Evolutionary conservation across 2,113 vertebrate species (phyloP), one percentile per base, ranked within the genome.

Genomic region (Corythaeola cristata): DNA sequence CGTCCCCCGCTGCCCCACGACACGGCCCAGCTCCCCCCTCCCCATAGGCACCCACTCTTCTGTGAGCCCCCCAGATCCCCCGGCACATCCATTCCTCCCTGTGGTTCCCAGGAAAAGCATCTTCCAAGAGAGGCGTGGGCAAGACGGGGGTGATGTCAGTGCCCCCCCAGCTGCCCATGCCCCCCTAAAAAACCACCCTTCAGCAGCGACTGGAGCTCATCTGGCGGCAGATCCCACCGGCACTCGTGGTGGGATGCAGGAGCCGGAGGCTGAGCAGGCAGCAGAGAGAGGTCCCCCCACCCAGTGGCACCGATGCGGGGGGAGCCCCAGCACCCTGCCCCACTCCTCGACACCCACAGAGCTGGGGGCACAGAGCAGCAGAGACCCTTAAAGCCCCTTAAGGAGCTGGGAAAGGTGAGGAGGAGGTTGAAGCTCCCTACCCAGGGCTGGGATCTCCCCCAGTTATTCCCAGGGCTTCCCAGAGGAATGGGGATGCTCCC

Each of bases 21-120:
- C 26, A 26, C 39, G 45, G 64, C 47, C 56, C 73, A 4, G 14
- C 39, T 59, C 59, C n/a, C 64, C n/a, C 32, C 37, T 49, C 15
- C 52, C 20, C 0, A 0, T 8, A 5, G 30, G 45, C 26, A 5
- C 24, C 58, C 28, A 47, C 30, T 24, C 13, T 41, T 35, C 5
- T 11, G 20, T 8, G 76, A 56, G n/a, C n/a, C 24, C 56, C 60
- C 63, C 2, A 24, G 71, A 8, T 10, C 5, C n/a, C 47, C n/a
- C 30, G 18, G 30, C 47, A 52, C 33, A 3, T 33, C 27, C 37
- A 1, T 28, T 47, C 47, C 49, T 47, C 4, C 3, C 56, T 11
- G 33, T 3, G 35, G 16, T 69, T 44, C 50, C 23, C 55, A 28
- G 76, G 78, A 53, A 80, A 88, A 72, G 14, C 52, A 12, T 20